Evolutionary conservation across 2,888 invertebrate genomes (phyloP).

Genomic region (Eristalinus sepulchralis): DNA sequence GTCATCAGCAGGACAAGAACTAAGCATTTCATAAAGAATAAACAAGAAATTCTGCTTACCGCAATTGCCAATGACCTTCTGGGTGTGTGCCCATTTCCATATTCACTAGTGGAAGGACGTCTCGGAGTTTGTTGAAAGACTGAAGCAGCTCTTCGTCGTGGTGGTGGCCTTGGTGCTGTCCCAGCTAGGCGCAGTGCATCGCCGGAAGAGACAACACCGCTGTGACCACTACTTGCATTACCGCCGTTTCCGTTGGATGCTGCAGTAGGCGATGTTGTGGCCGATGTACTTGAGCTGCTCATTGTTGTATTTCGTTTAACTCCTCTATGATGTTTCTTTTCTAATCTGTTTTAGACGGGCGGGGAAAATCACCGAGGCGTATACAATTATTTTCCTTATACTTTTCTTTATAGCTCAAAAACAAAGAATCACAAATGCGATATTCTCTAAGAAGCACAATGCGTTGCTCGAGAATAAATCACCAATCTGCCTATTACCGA

Average conservation of each 20-base stretch:
- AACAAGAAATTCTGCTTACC: constrained; percentile 74
- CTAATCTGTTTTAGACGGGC: constrained; percentile 13
- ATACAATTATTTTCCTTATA: constrained; percentile 22
- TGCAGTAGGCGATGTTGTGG: constrained; percentile 41
- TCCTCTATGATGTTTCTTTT: not conserved
- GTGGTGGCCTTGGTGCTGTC: constrained; percentile 79
- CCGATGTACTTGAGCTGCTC: constrained; percentile 59
- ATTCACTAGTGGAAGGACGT: constrained; percentile 72
- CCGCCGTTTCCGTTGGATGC: constrained; percentile 31
- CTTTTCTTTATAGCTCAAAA: not conserved
- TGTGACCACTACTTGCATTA: not conserved
- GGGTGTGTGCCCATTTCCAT: constrained; percentile 76
- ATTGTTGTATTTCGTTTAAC: constrained; percentile 21
- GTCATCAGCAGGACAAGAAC: not conserved
- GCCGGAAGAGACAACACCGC: constrained; percentile 1
- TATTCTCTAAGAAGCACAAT: constrained; percentile 4
- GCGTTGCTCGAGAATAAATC: not conserved
- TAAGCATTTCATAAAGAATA: not conserved
- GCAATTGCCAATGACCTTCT: constrained; percentile 78
- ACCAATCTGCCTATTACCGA: not conserved
- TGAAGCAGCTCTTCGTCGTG: constrained; percentile 79
- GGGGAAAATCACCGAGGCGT: constrained; percentile 45
- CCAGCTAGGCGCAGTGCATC: constrained; percentile 55
- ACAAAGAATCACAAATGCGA: not conserved
- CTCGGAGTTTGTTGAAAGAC: constrained; percentile 76